Conservation (phyloP, 2,113 vertebrate species). For the Mesembrinibis cayennensis region DNA sequence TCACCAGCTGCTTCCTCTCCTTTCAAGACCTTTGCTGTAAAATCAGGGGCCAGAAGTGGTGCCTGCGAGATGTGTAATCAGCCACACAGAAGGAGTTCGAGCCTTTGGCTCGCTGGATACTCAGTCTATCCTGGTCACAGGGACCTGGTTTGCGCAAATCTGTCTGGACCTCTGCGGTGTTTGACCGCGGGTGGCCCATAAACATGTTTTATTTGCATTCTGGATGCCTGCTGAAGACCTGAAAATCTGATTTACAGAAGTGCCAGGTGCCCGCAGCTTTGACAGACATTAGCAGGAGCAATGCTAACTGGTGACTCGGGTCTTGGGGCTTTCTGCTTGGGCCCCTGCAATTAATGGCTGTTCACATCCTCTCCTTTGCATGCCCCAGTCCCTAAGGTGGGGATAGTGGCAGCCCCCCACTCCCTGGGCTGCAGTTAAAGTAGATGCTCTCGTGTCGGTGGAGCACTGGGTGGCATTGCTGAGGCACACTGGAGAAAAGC, state of each 20-base stretch:
- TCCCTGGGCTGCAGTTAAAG: neutral
- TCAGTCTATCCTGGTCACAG: accelerated
- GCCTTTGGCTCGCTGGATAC: neutral
- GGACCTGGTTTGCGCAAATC: neutral
- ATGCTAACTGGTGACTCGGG: neutral
- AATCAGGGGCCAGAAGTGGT: neutral
- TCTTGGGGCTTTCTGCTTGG: neutral
- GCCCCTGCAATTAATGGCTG: neutral
- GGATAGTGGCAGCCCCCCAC: accelerated
- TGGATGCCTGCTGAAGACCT: neutral
- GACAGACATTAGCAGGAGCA: neutral
- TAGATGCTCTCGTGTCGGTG: neutral
- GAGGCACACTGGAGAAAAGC: neutral
- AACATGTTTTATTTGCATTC: neutral
- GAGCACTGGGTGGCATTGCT: neutral
- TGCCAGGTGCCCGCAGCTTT: neutral
- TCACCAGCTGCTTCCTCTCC: constrained; percentile 28
- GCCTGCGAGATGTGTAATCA: neutral
- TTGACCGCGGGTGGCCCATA: neutral
- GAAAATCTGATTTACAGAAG: neutral
- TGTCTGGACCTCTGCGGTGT: neutral
- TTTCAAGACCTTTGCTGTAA: neutral
- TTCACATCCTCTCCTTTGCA: neutral
- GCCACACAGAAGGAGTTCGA: neutral
- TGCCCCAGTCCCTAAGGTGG: neutral